Evolutionary conservation across 1,140 invertebrate species (phyloP).

Genomic region (Palaemon carinicauda): DNA sequence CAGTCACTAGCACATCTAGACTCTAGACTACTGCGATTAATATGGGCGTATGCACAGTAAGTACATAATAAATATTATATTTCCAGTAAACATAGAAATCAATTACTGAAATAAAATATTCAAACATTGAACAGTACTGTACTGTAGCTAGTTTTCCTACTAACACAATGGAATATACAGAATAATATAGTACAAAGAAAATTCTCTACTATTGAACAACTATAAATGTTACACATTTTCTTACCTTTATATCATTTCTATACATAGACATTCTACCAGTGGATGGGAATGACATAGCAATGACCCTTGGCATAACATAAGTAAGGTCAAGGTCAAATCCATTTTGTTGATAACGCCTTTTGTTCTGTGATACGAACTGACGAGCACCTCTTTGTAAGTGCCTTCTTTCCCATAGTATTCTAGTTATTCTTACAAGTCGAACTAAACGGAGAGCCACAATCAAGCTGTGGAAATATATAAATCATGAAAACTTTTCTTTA

Average conservation of each 20-base stretch:
- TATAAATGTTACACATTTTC: too few species aligned
- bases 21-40: too few species aligned
- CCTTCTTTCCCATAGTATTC: constrained; percentile 66
- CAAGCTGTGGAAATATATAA: constrained; percentile 56
- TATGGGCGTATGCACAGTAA: too few species aligned
- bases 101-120: too few species aligned
- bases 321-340: constrained; percentile 72
- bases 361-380: constrained; percentile 71
- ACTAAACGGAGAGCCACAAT: constrained; percentile 66
- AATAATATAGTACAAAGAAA: too few species aligned
- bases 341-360: constrained; percentile 69
- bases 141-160: too few species aligned
- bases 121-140: too few species aligned
- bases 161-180: too few species aligned
- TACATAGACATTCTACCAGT: constrained; percentile 70
- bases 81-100: too few species aligned
- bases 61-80: too few species aligned
- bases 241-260: constrained; percentile 70
- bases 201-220: too few species aligned
- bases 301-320: constrained; percentile 71
- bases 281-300: constrained; percentile 74
- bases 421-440: constrained; percentile 66
- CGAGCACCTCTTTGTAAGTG: constrained; percentile 67
- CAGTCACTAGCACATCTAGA: too few species aligned
- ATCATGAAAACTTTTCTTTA: not conserved